phyloP scores from a whole-genome alignment of 2,888 invertebrate species.

The Polydrusus pterygomalis region DNA sequence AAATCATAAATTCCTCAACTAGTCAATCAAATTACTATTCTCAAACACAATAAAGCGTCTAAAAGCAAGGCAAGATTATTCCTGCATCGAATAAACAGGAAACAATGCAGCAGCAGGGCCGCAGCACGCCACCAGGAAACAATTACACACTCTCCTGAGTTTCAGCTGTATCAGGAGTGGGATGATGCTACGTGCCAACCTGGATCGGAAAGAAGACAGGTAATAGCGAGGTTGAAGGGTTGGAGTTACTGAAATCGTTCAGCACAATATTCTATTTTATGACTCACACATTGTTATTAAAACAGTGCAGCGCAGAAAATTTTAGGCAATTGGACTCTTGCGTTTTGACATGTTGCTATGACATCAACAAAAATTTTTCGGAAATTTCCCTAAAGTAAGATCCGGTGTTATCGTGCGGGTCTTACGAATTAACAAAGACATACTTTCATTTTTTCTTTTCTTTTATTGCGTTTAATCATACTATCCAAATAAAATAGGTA shows the following conservation, averaged over 20 bases:
- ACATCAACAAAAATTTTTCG: too few relatives aligned
- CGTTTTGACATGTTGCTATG: too few relatives aligned
- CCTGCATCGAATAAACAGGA: constrained; percentile 40
- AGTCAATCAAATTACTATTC: constrained; percentile 4
- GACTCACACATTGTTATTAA: too few relatives aligned
- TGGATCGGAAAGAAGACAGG: constrained; percentile 31
- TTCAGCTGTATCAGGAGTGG: constrained; percentile 34
- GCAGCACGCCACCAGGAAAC: constrained; percentile 39
- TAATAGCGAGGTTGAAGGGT: constrained; percentile 15
- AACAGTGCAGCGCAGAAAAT: too few relatives aligned
- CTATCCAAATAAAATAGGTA: too few relatives aligned
- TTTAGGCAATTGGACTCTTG: too few relatives aligned
- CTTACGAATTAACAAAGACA: too few relatives aligned
- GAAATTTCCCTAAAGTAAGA: too few relatives aligned
- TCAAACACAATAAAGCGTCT: constrained; percentile 12
- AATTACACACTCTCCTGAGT: constrained; percentile 42
- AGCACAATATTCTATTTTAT: neutral
- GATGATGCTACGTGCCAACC: constrained; percentile 27
- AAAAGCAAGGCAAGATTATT: constrained; percentile 33
- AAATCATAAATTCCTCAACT: neutral
- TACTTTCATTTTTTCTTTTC: too few relatives aligned
- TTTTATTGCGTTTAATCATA: too few relatives aligned
- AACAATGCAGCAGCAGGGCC: constrained; percentile 39
- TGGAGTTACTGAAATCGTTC: constrained; percentile 6
- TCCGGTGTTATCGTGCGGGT: too few relatives aligned